phyloP scores from a whole-genome alignment of 2,113 vertebrate species.

The Amphilophus citrinellus region DNA sequence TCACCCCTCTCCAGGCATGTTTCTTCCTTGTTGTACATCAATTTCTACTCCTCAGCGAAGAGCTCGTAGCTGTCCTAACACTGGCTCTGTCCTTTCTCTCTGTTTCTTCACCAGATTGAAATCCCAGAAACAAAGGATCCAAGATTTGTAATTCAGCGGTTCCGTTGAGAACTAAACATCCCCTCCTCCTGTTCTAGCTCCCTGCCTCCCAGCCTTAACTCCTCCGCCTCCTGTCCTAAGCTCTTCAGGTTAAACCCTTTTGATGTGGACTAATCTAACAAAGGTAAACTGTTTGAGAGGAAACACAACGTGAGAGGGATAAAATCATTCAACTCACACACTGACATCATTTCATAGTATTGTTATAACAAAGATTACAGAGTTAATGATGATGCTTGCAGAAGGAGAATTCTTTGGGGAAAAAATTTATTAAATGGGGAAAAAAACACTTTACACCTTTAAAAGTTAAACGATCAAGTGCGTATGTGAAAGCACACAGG shows the following conservation, averaged over 20 bases:
- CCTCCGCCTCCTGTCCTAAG: constrained; percentile 13
- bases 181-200: constrained; percentile 20
- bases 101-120: constrained; percentile 72
- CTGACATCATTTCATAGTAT: background rate
- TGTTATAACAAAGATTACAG: background rate
- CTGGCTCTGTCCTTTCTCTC: background rate
- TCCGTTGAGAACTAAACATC: constrained; percentile 64
- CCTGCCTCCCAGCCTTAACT: background rate
- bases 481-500: constrained; percentile 62
- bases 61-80: background rate
- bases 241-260: constrained; percentile 63
- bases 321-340: constrained; percentile 16
- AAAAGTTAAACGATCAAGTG: constrained; percentile 48
- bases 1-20: background rate
- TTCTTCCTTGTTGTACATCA: background rate
- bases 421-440: background rate
- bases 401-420: constrained; percentile 43
- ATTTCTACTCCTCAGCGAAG: background rate
- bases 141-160: constrained; percentile 69
- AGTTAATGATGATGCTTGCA: constrained; percentile 40
- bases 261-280: constrained; percentile 45
- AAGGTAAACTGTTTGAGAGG: constrained; percentile 49
- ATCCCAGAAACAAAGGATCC: constrained; percentile 71
- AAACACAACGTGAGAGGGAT: constrained; percentile 48
- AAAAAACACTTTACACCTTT: constrained; percentile 61